These are phyloP conservation scores for Corythoichthys haematopterus DNA, from an alignment of 2,113 vertebrate genomes.

Conservation along the genomic window DNA sequence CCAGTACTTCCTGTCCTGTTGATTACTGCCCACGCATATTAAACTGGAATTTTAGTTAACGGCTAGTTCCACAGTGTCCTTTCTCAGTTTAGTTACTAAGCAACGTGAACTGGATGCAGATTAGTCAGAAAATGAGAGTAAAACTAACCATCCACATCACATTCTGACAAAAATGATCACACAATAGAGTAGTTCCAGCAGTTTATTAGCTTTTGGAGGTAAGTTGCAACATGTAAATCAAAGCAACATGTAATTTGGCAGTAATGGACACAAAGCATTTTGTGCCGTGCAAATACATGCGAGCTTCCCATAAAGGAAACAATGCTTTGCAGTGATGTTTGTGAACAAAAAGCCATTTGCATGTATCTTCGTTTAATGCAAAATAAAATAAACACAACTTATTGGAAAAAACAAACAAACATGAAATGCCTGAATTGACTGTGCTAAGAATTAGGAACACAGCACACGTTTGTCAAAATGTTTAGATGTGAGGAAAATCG, in stretches of 20 bases:
- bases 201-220: conserved; percentile 67
- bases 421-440: conserved; percentile 18
- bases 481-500: conserved; percentile 12
- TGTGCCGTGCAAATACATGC: conserved; percentile 45
- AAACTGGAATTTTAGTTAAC: conserved; percentile 1
- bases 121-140: background rate
- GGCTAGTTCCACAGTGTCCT: conserved; percentile 21
- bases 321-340: conserved; percentile 31
- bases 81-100: conserved; percentile 45
- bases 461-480: conserved; percentile 15
- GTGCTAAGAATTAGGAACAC: conserved; percentile 10
- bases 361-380: background rate
- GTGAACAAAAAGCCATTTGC: conserved; percentile 18
- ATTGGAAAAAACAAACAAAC: conserved; percentile 26
- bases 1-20: background rate
- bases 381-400: no score
- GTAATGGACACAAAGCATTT: conserved; percentile 24
- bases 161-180: background rate
- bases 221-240: conserved; percentile 51
- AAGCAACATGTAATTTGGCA: conserved; percentile 49
- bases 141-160: background rate
- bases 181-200: conserved; percentile 16
- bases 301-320: conserved; percentile 43
- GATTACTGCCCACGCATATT: background rate
- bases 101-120: conserved; percentile 16